Evolutionary conservation across 2,113 vertebrate genomes (phyloP), one percentile per base, ranked within the genome.

Genomic region (Caranx melampygus): DNA sequence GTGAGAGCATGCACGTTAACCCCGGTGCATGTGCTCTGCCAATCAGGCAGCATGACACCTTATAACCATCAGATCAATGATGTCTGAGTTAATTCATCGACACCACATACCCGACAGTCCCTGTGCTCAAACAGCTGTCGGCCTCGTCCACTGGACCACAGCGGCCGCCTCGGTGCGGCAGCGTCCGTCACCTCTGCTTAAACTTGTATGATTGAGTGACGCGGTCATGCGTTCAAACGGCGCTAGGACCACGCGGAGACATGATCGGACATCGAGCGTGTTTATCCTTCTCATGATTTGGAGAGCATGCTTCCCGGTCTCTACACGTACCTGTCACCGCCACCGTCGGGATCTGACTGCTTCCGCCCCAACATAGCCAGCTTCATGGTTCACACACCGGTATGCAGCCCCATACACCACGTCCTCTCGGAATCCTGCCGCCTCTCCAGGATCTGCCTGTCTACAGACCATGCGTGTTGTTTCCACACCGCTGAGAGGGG

Each of bases 381-480:
- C 26, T 52, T 61, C 88, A 85, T 88, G 79, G 47, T 74, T 69
- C 58, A 31, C 60, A 37, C 65, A 26, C 3, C 57, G 31, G 61
- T 45, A 13, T 8, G 8, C 2, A 13, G 40, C 18, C 45, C 67
- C 42, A 26, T 26, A 26, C 26, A 75, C 62, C 16, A 47, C 4
- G n/a, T 33, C 8, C 40, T 42, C 71, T 51, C 33, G 0, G 31
- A 0, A 61, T 31, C 68, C 88, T 5, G 80, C 71, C 67, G 59
- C 80, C 52, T 75, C 83, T 86, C 78, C 73, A 63, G 72, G 76
- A 63, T 89, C 85, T 84, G 85, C 42, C n/a, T n/a, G 75, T 74
- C 76, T 71, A 58, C 87, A 35, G 75, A 90, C 90, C 92, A 91
- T 84, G 92, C 87, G 90, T 92, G 88, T 84, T 88, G 85, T 89